Percentiles rank a stretch among this genome's conserved stretches.
Conservation (phyloP, 2,113 vertebrate genomes). For the Crotalus helleri region DNA sequence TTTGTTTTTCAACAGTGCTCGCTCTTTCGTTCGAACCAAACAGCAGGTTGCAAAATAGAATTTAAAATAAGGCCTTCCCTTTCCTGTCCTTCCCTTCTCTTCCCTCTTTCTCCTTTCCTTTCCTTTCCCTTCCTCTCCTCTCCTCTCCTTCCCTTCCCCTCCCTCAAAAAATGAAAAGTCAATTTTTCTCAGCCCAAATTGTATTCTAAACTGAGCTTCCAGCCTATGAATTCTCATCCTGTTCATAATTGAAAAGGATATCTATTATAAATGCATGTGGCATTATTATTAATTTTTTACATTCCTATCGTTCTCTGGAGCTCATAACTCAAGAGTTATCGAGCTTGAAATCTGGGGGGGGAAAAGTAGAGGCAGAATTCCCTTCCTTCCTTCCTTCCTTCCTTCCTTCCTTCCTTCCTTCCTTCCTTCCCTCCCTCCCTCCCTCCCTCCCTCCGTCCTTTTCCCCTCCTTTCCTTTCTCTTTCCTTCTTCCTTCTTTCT, state of each 20-base stretch:
- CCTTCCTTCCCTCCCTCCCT: too few relatives aligned
- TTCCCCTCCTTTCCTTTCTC: too few relatives aligned
- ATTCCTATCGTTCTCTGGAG: neutral
- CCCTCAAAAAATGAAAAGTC: neutral
- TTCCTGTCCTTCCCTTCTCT: too few relatives aligned
- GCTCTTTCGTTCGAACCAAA: too few relatives aligned
- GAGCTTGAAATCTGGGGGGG: neutral
- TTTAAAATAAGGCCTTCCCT: too few relatives aligned
- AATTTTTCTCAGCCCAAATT: neutral
- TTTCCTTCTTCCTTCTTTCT: too few relatives aligned
- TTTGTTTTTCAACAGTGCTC: too few relatives aligned
- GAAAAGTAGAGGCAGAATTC: fast-evolving
- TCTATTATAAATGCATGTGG: neutral
- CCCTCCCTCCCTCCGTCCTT: too few relatives aligned
- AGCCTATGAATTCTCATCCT: neutral
- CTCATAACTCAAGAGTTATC: neutral
- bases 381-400: too few relatives aligned
- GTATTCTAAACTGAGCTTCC: neutral
- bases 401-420: too few relatives aligned
- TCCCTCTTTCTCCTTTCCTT: fast-evolving
- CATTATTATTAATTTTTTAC: neutral
- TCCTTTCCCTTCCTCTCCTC: too few relatives aligned
- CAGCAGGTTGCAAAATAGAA: too few relatives aligned
- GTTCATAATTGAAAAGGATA: neutral
- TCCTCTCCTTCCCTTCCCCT: neutral